Conservation (phyloP, 1,140 invertebrate species). For the Paraescarpia echinospica region DNA sequence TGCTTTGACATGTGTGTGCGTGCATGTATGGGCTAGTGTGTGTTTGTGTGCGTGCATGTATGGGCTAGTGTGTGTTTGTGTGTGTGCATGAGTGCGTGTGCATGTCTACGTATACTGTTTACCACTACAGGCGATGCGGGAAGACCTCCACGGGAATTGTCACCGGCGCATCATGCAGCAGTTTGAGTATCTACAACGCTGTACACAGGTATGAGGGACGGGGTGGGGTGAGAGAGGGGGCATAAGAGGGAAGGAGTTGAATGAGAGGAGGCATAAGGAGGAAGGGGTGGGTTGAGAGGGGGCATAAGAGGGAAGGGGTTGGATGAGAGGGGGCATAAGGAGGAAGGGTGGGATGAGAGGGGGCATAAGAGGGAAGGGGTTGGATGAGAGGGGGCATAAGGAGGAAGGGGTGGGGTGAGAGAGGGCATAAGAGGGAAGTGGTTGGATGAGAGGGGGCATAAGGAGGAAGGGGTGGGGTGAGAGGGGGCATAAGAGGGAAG, state of each 20-base stretch:
- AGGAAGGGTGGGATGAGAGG: neutral
- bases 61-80: too few species aligned
- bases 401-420: neutral
- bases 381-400: neutral
- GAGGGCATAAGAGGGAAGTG: neutral
- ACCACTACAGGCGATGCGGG: neutral
- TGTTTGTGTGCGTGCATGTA: too few species aligned
- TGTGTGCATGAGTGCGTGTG: neutral
- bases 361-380: neutral
- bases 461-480: too few species aligned
- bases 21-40: too few species aligned
- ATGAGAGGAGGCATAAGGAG: neutral
- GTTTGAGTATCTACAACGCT: slow-evolving; percentile 66
- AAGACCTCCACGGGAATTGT: slow-evolving; percentile 38
- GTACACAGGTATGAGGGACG: slow-evolving; percentile 60
- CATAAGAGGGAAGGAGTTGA: neutral
- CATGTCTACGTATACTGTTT: neutral
- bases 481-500: too few species aligned
- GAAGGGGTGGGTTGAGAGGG: neutral
- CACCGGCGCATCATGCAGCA: slow-evolving; percentile 64
- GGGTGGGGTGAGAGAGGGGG: neutral
- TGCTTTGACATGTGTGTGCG: neutral
- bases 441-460: neutral
- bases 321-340: neutral
- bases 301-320: neutral